Percentiles rank a stretch among this genome's conserved stretches.
phyloP scores from a whole-genome alignment of 2,888 invertebrate genomes.

The Sinopyrophorus schimmeli region DNA sequence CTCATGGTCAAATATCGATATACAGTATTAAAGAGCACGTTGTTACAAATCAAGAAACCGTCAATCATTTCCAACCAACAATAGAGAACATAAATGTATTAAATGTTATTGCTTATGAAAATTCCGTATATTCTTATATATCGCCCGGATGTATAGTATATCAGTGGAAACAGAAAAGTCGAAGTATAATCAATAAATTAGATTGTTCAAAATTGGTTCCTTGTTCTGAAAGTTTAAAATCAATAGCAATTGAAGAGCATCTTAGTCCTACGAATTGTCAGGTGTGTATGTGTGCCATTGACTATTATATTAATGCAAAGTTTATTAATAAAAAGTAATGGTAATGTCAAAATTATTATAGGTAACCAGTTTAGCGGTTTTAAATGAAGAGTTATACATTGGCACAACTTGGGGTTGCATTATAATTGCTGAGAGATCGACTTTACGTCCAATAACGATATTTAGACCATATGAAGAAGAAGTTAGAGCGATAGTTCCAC shows the following conservation, averaged over 20 bases:
- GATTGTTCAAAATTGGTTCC: conserved; percentile 92
- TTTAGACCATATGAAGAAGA: conserved; percentile 89
- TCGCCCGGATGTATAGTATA: conserved; percentile 88
- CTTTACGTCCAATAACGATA: conserved; percentile 86
- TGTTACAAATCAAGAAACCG: conserved; percentile 72
- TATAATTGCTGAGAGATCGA: conserved; percentile 81
- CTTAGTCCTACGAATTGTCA: conserved; percentile 77
- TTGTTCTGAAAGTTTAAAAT: conserved; percentile 88
- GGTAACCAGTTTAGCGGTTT: conserved; percentile 71
- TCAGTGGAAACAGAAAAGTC: conserved; percentile 77
- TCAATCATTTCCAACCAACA: conserved; percentile 64
- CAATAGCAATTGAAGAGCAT: conserved; percentile 87
- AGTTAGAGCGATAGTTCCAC: conserved; percentile 66
- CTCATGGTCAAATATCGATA: conserved; percentile 75
- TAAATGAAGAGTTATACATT: conserved; percentile 76
- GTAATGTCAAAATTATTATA: conserved; percentile 42
- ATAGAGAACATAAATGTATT: conserved; percentile 69
- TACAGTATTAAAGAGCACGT: conserved; percentile 73
- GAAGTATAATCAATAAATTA: conserved; percentile 73
- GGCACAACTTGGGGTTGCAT: conserved; percentile 96
- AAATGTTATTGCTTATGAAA: conserved; percentile 67
- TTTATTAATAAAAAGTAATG: conserved; percentile 1
- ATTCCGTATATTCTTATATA: conserved; percentile 76
- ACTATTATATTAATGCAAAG: background rate
- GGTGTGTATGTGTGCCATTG: conserved; percentile 60